Base-by-base conservation (phyloP, 2,113 vertebrate genomes). In the Megalops atlanticus region DNA sequence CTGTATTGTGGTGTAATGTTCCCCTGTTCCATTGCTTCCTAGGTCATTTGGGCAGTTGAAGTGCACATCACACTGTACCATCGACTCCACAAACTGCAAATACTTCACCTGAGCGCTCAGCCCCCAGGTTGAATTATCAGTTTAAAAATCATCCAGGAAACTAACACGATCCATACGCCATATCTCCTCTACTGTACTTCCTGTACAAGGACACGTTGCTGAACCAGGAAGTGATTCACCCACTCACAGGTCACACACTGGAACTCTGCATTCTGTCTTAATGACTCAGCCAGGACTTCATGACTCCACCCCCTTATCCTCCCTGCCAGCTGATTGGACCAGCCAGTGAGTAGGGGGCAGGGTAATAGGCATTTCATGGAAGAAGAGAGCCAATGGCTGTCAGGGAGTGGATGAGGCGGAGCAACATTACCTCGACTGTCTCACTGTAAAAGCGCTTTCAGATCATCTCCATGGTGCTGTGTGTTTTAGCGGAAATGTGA, bases 71-170 rank as follows among this genome's bases (percentile, higher is more conserved):
- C 92, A 95, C 87, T 99, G 98, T 85, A 92, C 93, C 81, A 98
- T 99, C 39, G 98, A 99, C 93, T 99, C 98, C 74, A 99, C 98
- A 82, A 96, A 97, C 87, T 99, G 98, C 90, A 97, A 97, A 33
- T 99, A 97, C 91, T 99, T 99, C 92, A 98, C 97, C 86, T 99
- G 97, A 99, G 85, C 78, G 3, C 45, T 7, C 69, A 52, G 83
- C 83, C 64, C 54, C 83, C 18, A 36, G 41, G 82, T 80, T 76
- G 47, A 75, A 84, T 76, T 71, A 79, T 33, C 41, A 72, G 47
- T 35, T 31, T 88, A 71, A 71, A 40, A n/a, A n/a, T n/a, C n/a
- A n/a, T n/a, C n/a, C 85, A 81, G 70, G 64, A 86, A 85, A 87
- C 89, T 88, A 84, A 83, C 87, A 88, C 91, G 92, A 94, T 92